Evolutionary conservation across 2,113 vertebrate genomes (phyloP).

Genomic region (Sinocyclocheilus anshuiensis): DNA sequence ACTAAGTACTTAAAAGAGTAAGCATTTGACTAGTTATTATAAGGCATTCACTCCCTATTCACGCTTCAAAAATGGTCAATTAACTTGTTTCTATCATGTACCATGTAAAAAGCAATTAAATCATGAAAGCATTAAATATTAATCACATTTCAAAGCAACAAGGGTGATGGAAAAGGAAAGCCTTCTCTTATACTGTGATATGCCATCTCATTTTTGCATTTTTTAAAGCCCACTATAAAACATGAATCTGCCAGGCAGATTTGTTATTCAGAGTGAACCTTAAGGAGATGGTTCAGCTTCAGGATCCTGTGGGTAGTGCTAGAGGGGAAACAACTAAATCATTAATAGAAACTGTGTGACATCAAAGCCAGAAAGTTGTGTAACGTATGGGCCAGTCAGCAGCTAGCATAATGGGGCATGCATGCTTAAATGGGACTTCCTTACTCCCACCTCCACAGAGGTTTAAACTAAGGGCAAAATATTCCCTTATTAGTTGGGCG

Average conservation of each 20-base stretch:
- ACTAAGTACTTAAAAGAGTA: background rate
- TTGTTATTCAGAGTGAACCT: constrained; percentile 68
- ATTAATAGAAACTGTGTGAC: constrained; percentile 59
- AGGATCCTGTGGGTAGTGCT: constrained; percentile 49
- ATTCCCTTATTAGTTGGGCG: background rate
- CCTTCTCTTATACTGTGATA: background rate
- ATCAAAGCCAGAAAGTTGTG: constrained; percentile 48
- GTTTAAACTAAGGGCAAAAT: constrained; percentile 31
- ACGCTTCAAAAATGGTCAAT: background rate
- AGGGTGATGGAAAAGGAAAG: constrained; percentile 4
- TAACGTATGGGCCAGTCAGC: constrained; percentile 35
- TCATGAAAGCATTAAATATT: constrained; percentile 12
- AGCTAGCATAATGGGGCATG: constrained; percentile 23
- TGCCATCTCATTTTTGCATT: constrained; percentile 56
- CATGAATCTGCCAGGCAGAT: constrained; percentile 56
- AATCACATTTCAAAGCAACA: background rate
- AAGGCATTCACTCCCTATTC: background rate
- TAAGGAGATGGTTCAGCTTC: constrained; percentile 52
- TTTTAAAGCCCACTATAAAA: constrained; percentile 57
- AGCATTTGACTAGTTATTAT: background rate
- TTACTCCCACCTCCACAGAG: background rate
- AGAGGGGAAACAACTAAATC: constrained; percentile 56
- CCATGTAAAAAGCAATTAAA: background rate
- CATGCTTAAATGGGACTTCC: constrained; percentile 32
- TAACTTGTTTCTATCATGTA: background rate